Evolutionary conservation across 1,140 invertebrate species (phyloP).

Genomic region (Chironomus striatipennis): DNA sequence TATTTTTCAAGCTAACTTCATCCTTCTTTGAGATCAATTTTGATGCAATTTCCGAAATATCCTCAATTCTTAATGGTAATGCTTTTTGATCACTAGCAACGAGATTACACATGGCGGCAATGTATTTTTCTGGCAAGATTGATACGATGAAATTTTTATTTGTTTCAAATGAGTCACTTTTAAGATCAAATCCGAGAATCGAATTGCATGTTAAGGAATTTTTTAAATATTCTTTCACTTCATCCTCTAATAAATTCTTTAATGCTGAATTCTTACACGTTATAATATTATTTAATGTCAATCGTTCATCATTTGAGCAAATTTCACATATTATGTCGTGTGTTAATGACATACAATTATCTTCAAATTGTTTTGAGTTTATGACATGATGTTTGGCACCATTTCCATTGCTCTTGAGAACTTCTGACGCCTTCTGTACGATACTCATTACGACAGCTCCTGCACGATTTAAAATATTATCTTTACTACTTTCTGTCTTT

Average conservation of each 20-base stretch:
- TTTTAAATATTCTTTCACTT: constrained; percentile 29
- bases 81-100: constrained; percentile 43
- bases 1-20: constrained; percentile 34
- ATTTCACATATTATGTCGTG: constrained; percentile 31
- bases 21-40: constrained; percentile 14
- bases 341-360: constrained; percentile 32
- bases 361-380: neutral
- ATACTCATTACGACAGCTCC: constrained; percentile 78
- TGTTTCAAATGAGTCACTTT: constrained; percentile 24
- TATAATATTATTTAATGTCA: constrained; percentile 32
- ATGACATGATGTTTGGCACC: constrained; percentile 27
- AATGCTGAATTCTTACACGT: constrained; percentile 34
- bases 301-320: constrained; percentile 31
- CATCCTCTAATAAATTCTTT: constrained; percentile 30
- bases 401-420: constrained; percentile 50
- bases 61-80: constrained; percentile 27
- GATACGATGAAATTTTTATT: constrained; percentile 45
- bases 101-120: constrained; percentile 68
- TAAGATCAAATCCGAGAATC: neutral
- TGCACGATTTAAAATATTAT: constrained; percentile 74
- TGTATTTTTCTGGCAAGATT: constrained; percentile 54
- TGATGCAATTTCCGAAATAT: constrained; percentile 27
- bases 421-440: constrained; percentile 79
- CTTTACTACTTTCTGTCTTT: constrained; percentile 41
- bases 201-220: constrained; percentile 23